phyloP scores from a whole-genome alignment of 2,113 vertebrate genomes.

The Cyanocitta stelleri region DNA sequence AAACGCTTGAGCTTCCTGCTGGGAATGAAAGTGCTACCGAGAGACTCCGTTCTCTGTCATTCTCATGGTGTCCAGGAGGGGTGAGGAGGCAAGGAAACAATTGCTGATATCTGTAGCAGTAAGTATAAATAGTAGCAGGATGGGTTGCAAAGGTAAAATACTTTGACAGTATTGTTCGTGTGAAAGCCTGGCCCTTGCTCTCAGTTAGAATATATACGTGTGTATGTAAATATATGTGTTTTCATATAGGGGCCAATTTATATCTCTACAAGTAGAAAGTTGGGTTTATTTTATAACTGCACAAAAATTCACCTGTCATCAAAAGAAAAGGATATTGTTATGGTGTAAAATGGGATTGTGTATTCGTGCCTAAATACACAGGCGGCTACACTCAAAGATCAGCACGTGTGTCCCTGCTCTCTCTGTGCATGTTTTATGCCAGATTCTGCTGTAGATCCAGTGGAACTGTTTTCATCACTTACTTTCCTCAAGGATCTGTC shows the following conservation, averaged over 20 bases:
- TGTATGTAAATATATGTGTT: not conserved
- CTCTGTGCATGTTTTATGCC: not conserved
- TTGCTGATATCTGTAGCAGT: conserved; percentile 14
- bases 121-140: not conserved
- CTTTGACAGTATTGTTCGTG: not conserved
- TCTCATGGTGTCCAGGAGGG: conserved; percentile 49
- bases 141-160: conserved; percentile 12
- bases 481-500: not conserved
- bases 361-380: not conserved
- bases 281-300: not conserved
- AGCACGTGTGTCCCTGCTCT: not conserved
- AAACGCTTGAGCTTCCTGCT: conserved; percentile 70
- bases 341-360: not conserved
- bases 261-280: not conserved
- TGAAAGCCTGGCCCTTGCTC: conserved; percentile 25
- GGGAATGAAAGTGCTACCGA: conserved; percentile 68
- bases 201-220: not conserved
- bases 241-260: not conserved
- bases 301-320: not conserved
- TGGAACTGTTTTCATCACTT: not conserved
- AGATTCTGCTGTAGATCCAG: not conserved
- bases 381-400: not conserved
- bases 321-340: not conserved
- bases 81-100: conserved; percentile 35
- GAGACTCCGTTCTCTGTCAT: conserved; percentile 51